Conservation (phyloP, 2,113 vertebrate species). For the Lota lota region DNA sequence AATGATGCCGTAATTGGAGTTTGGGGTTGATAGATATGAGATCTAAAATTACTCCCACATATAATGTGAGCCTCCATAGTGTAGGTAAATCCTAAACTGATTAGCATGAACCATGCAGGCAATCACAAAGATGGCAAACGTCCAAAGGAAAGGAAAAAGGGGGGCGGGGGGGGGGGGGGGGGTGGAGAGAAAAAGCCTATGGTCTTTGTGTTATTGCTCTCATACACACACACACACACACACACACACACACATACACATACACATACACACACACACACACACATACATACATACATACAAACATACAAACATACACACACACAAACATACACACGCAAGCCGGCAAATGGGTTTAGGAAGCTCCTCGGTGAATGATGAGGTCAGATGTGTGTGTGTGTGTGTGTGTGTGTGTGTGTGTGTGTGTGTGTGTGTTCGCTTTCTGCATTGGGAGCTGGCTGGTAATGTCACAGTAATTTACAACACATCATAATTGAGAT, state of each 20-base stretch:
- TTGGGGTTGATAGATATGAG: constrained; percentile 99
- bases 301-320: constrained; percentile 46
- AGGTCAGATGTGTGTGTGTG: constrained; percentile 63
- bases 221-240: constrained; percentile 8
- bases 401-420: neutral
- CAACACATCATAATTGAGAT: constrained; percentile 94
- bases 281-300: constrained; percentile 40
- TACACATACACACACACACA: too few species aligned
- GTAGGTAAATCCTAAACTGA: constrained; percentile 99
- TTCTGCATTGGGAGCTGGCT: constrained; percentile 68
- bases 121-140: constrained; percentile 98
- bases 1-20: constrained; percentile 99
- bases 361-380: constrained; percentile 62
- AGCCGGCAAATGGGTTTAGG: constrained; percentile 84
- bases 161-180: constrained; percentile 79
- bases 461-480: constrained; percentile 95
- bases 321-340: constrained; percentile 39
- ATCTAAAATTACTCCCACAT: constrained; percentile 97
- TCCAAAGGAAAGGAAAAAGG: constrained; percentile 84
- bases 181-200: constrained; percentile 70
- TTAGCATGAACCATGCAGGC: constrained; percentile 97
- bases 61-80: constrained; percentile 97
- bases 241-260: constrained; percentile 41
- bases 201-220: constrained; percentile 79
- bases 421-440: constrained; percentile 9